phyloP scores from a whole-genome alignment of 2,113 vertebrate genomes.

The Calcarius ornatus region DNA sequence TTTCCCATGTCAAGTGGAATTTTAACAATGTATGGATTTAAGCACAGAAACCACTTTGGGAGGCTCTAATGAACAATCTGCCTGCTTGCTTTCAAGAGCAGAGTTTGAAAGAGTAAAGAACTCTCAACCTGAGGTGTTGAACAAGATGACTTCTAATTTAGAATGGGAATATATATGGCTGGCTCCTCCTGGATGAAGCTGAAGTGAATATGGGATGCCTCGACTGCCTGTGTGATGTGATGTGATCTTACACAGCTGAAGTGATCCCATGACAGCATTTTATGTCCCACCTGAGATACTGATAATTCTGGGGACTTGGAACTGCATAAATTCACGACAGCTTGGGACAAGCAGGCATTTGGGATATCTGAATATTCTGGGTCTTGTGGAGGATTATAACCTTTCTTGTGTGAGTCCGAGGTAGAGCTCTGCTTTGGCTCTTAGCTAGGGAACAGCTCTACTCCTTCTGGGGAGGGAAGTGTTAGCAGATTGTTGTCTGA shows the following conservation, averaged over 20 bases:
- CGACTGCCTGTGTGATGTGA: not conserved
- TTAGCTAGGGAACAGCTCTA: not conserved
- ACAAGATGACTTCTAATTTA: not conserved
- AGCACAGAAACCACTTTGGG: not conserved
- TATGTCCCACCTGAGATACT: not conserved
- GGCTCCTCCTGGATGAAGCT: not conserved
- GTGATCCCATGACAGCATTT: accelerated
- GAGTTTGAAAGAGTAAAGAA: not conserved
- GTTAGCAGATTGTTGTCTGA: not conserved
- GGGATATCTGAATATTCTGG: not conserved
- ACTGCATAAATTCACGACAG: not conserved
- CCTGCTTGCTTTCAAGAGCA: not conserved
- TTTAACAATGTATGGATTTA: not conserved
- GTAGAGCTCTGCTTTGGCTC: not conserved
- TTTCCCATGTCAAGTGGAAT: not conserved
- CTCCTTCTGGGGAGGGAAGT: not conserved
- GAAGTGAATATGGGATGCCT: not conserved
- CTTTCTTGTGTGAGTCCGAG: not conserved
- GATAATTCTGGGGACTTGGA: not conserved
- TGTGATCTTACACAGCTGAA: not conserved
- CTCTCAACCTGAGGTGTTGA: not conserved
- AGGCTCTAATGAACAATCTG: not conserved
- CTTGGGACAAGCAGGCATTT: not conserved
- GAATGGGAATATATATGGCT: not conserved
- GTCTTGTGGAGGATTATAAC: not conserved